Conservation (phyloP, 2,797 vertebrate genomes). For the Acanthis flammea region DNA sequence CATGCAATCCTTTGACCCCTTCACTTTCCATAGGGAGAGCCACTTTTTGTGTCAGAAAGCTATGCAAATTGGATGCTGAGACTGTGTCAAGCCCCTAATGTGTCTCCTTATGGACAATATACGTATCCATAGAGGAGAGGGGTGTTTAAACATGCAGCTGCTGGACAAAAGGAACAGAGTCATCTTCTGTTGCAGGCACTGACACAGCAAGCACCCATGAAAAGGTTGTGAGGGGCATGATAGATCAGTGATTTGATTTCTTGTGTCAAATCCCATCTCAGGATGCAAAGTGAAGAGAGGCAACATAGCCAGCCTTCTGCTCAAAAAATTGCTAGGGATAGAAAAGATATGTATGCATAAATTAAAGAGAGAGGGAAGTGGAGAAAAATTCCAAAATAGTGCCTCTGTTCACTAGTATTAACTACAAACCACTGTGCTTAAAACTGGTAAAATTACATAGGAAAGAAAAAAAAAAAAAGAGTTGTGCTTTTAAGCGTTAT, state of each 20-base stretch:
- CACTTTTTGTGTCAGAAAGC: constrained; percentile 15
- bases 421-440: not conserved
- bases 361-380: not conserved
- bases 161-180: constrained; percentile 4
- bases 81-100: not conserved
- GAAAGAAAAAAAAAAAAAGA: not conserved
- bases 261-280: constrained; percentile 18
- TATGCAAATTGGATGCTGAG: not conserved
- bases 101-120: not conserved
- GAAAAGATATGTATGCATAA: not conserved
- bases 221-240: not conserved
- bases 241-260: constrained; percentile 11
- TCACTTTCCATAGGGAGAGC: not conserved
- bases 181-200: not conserved
- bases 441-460: not conserved
- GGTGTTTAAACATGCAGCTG: not conserved
- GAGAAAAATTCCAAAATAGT: constrained; percentile 29
- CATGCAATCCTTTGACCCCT: constrained; percentile 7
- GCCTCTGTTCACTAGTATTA: not conserved
- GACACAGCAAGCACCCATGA: not conserved
- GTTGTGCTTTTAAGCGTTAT: not conserved
- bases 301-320: not conserved
- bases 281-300: not conserved
- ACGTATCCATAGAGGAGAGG: not conserved
- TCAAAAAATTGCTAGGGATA: not conserved